A percentile compares a stretch with the other conserved stretches of the same genome.
phyloP scores from a whole-genome alignment of 2,888 invertebrate genomes.

The Eueremaeus valkanovi region DNA sequence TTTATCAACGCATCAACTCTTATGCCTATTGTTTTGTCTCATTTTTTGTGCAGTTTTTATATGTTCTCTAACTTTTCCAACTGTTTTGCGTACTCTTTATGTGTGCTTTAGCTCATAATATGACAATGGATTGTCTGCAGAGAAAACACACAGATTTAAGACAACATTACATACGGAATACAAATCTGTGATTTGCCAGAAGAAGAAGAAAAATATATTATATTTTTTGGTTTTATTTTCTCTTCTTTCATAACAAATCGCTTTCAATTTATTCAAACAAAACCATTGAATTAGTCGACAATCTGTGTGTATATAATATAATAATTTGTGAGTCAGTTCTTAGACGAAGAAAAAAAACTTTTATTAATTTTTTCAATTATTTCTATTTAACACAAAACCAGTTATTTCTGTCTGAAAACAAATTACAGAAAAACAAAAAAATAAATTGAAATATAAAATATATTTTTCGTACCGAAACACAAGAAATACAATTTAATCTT shows the following conservation, averaged over 20 bases:
- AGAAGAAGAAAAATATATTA: too few species aligned
- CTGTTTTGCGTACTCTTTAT: not conserved
- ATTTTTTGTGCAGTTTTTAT: not conserved
- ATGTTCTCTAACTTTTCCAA: not conserved
- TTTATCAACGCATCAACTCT: slow-evolving; percentile 11
- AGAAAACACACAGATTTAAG: not conserved
- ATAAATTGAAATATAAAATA: not conserved
- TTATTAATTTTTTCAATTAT: not conserved
- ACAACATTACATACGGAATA: not conserved
- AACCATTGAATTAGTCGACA: too few species aligned
- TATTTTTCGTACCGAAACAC: not conserved
- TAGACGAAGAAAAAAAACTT: too few species aligned
- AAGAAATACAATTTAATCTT: slow-evolving; percentile 15
- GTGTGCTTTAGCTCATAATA: not conserved
- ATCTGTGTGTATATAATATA: too few species aligned
- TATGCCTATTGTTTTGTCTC: not conserved
- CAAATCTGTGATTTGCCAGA: not conserved
- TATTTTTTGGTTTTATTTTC: too few species aligned
- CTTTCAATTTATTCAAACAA: too few species aligned
- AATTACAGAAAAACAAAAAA: not conserved
- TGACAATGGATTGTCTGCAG: not conserved
- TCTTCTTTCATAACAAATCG: too few species aligned
- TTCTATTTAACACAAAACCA: not conserved
- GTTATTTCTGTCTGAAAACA: not conserved
- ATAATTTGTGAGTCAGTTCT: too few species aligned